Percentiles rank a stretch among this genome's conserved stretches.
These are phyloP conservation scores for Apotomis betuletana DNA, from an alignment of 2,888 invertebrate species.

Conservation along the genomic window DNA sequence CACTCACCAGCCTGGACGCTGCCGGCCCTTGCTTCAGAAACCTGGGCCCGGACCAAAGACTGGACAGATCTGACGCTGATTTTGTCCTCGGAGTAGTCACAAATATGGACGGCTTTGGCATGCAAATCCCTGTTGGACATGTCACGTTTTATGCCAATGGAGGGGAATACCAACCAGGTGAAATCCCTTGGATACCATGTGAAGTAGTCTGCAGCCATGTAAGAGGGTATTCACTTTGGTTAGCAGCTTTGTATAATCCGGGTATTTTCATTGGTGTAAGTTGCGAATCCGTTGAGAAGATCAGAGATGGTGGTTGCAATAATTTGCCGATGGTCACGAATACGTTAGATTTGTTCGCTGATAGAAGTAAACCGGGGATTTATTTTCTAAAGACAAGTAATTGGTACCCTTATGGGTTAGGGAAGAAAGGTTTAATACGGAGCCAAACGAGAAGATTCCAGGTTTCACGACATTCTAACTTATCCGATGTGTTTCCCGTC, in stretches of 20 bases:
- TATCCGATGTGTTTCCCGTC: background rate
- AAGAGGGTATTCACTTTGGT: slow-evolving; percentile 56
- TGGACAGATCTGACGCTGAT: slow-evolving; percentile 48
- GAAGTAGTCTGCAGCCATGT: slow-evolving; percentile 58
- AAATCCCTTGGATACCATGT: slow-evolving; percentile 57
- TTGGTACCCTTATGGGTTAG: slow-evolving; percentile 51
- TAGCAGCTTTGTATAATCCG: slow-evolving; percentile 56
- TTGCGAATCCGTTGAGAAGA: slow-evolving; percentile 61
- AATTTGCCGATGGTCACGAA: slow-evolving; percentile 55
- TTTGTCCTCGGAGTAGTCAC: slow-evolving; percentile 47
- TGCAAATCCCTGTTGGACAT: slow-evolving; percentile 48
- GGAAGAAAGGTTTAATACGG: slow-evolving; percentile 58
- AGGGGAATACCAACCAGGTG: slow-evolving; percentile 62
- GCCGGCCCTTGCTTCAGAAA: slow-evolving; percentile 51
- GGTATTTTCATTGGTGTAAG: slow-evolving; percentile 57
- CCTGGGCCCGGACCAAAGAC: slow-evolving; percentile 45
- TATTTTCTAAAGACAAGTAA: slow-evolving; percentile 54
- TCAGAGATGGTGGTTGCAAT: slow-evolving; percentile 56
- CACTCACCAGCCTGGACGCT: slow-evolving; percentile 48
- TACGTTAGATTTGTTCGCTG: slow-evolving; percentile 49
- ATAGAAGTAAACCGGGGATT: slow-evolving; percentile 53
- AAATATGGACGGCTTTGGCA: slow-evolving; percentile 49
- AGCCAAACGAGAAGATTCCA: slow-evolving; percentile 40
- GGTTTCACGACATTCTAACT: background rate
- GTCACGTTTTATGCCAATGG: slow-evolving; percentile 53